Evolutionary conservation across 2,888 invertebrate species (phyloP), one percentile per base, ranked within the genome.

Genomic region (Oeneis ivallda): DNA sequence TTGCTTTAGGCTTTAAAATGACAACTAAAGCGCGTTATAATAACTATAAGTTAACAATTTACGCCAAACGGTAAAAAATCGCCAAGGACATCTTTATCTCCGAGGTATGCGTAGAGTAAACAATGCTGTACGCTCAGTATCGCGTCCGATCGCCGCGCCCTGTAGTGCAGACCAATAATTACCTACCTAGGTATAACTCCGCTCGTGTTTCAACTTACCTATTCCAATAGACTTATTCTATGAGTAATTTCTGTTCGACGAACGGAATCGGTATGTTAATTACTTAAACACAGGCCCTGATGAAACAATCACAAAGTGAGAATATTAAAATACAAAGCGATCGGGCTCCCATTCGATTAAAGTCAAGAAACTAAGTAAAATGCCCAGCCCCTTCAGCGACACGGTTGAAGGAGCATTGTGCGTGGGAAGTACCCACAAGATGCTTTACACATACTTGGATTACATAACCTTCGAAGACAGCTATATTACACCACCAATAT

Each of bases 71-170:
- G 77, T 73, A 83, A 86, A 85, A 87, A 86, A 82, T 76, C 47
- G 77, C 85, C 90, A 90, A 89, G 92, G 91, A 89, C 89, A 89
- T 84, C 85, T 89, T 87, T 89, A 90, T 90, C 88, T 86, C 85
- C 80, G 79, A 76, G 89, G 89, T 84, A 90, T 90, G 88, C 81
- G 86, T 81, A 84, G 79, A 83, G 87, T 89, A 90, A 91, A 91
- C 89, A 91, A 78, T 85, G 82, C 83, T 84, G 79, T 80, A 82
- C 81, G 79, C 80, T 84, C 81, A 84, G 84, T 84, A 78, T 77
- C 78, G 81, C 78, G 76, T 76, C 73, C 76, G 70, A 65, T 75
- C 78, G 79, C 81, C 84, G 80, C 83, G 78, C 86, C 84, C 79
- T 77, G 68, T 74, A 26, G 26, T 26, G 26, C 5, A 26, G 26